These are phyloP conservation scores for Protonemura montana DNA, from an alignment of 2,888 invertebrate species.

Conservation along the genomic window DNA sequence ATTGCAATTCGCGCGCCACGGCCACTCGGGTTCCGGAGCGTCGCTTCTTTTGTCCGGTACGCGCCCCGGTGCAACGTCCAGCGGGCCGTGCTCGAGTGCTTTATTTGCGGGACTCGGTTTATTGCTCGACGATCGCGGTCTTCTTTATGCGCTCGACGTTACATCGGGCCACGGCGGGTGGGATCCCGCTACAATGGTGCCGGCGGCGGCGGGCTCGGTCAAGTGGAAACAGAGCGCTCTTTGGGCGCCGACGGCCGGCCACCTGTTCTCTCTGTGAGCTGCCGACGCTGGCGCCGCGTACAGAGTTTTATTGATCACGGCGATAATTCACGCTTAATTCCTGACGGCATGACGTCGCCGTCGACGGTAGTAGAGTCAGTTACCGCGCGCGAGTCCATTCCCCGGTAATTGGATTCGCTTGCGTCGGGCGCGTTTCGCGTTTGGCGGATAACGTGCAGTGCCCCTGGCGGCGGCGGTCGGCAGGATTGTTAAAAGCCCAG, in stretches of 20 bases:
- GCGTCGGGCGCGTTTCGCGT: not conserved
- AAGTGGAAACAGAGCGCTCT: not conserved
- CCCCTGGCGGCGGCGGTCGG: not conserved
- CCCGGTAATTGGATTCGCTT: not conserved
- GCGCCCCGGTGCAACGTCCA: not conserved
- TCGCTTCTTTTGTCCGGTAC: not conserved
- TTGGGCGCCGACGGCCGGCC: not conserved
- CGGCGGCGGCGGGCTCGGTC: not conserved
- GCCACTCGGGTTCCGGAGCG: not conserved
- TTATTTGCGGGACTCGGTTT: not conserved
- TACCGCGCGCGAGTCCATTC: not conserved
- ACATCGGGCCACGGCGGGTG: not conserved
- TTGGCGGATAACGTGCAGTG: not conserved
- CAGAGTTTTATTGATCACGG: conserved; percentile 7
- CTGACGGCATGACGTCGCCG: not conserved
- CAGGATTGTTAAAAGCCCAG: not conserved
- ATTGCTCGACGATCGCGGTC: not conserved
- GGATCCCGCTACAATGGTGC: not conserved
- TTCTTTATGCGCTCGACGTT: not conserved
- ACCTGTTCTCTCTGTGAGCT: not conserved
- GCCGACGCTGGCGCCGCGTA: not conserved
- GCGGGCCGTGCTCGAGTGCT: not conserved
- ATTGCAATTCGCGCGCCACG: not conserved
- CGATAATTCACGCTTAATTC: not conserved
- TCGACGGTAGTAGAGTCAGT: not conserved